Percentiles rank a stretch among this genome's conserved stretches.
Conservation (phyloP, 2,888 invertebrate genomes). For the Opisthograptis luteolata region DNA sequence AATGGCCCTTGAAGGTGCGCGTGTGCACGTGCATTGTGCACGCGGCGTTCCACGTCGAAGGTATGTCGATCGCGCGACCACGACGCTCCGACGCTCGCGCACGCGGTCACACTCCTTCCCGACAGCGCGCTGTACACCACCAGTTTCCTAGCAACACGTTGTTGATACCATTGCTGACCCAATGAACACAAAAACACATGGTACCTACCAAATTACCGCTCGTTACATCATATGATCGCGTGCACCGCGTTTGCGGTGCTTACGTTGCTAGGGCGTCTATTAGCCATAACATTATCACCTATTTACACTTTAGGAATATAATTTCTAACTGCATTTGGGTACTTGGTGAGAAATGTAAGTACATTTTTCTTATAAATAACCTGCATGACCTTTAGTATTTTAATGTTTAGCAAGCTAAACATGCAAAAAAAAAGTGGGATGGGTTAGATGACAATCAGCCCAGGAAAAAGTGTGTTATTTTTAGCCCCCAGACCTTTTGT, state of each 20-base stretch:
- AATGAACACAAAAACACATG: constrained; percentile 80
- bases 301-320: constrained; percentile 34
- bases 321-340: constrained; percentile 42
- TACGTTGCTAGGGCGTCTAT: constrained; percentile 64
- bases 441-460: constrained; percentile 2
- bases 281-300: constrained; percentile 58
- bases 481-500: constrained; percentile 66
- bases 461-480: constrained; percentile 33
- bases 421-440: constrained; percentile 23
- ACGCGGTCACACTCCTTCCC: constrained; percentile 46
- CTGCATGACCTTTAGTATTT: constrained; percentile 29
- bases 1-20: constrained; percentile 66
- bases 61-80: constrained; percentile 52
- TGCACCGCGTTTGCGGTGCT: constrained; percentile 56
- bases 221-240: constrained; percentile 74
- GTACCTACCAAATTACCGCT: constrained; percentile 50
- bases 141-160: constrained; percentile 83
- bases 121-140: constrained; percentile 35
- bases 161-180: constrained; percentile 79
- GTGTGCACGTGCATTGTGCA: constrained; percentile 73
- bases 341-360: constrained; percentile 33
- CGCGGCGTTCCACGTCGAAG: constrained; percentile 78
- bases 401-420: constrained; percentile 9
- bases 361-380: constrained; percentile 20
- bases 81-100: constrained; percentile 39